Conservation (phyloP, 2,797 vertebrate species). For the Epinephelus malabaricus region DNA sequence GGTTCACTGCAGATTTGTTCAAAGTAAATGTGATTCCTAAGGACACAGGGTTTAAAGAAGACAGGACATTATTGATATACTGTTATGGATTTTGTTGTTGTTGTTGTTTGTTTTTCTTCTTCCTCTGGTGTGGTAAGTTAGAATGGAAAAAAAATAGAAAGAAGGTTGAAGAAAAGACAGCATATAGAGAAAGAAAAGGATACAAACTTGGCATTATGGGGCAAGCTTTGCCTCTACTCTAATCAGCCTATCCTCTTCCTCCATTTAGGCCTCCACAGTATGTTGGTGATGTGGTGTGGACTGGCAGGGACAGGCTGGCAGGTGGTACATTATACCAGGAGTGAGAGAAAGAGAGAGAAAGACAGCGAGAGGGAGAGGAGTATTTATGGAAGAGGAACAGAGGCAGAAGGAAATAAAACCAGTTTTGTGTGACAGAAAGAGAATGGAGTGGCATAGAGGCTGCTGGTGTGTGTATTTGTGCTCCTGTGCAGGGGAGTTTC, state of each 20-base stretch:
- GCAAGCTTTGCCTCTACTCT: not conserved
- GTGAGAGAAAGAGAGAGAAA: constrained; percentile 34
- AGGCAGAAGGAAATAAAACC: constrained; percentile 53
- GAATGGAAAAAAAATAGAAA: not conserved
- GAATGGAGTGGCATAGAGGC: constrained; percentile 28
- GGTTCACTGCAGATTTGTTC: not conserved
- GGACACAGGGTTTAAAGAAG: not conserved
- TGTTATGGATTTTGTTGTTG: not conserved
- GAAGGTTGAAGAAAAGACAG: not conserved
- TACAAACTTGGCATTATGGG: not conserved
- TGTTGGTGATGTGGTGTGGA: constrained; percentile 65
- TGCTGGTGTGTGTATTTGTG: not conserved
- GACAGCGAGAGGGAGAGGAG: constrained; percentile 44
- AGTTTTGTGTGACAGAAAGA: constrained; percentile 56
- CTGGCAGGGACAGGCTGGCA: constrained; percentile 74
- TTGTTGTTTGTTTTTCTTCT: not conserved
- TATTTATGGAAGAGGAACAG: constrained; percentile 53
- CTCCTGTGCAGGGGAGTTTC: not conserved
- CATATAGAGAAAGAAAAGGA: constrained; percentile 4
- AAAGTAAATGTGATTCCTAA: not conserved
- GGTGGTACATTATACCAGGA: constrained; percentile 75
- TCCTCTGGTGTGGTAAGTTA: not conserved
- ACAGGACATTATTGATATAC: not conserved
- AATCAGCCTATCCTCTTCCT: constrained; percentile 1
- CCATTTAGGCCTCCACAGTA: constrained; percentile 3